phyloP scores from a whole-genome alignment of 2,888 invertebrate species.

The Lamellibrachia satsuma region DNA sequence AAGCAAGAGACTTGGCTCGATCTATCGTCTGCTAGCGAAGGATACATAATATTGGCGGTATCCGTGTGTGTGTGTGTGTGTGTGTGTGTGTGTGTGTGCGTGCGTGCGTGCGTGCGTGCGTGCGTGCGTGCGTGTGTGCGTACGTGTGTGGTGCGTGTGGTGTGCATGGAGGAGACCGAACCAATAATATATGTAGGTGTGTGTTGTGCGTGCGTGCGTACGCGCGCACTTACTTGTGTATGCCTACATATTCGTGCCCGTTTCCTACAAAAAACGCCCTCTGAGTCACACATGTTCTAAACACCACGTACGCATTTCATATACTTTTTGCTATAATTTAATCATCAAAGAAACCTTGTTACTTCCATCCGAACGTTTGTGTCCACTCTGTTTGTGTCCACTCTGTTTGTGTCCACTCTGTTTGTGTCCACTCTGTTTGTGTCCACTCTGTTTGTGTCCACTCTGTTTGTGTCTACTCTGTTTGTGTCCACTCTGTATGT shows the following conservation, averaged over 20 bases:
- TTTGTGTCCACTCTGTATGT: too few species aligned
- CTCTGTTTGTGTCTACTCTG: not conserved
- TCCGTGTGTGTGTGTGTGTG: not conserved
- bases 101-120: not conserved
- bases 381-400: not conserved
- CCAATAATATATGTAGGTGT: too few species aligned
- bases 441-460: not conserved
- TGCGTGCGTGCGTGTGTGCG: not conserved
- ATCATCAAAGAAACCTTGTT: not conserved
- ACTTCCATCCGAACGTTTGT: not conserved
- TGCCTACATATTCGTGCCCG: too few species aligned
- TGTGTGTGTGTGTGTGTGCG: not conserved
- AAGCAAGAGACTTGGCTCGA: not conserved
- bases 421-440: not conserved
- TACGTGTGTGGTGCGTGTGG: not conserved
- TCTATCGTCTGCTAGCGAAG: not conserved
- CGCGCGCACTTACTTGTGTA: not conserved
- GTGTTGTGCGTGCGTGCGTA: not conserved
- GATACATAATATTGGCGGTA: not conserved
- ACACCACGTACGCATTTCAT: not conserved
- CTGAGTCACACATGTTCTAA: not conserved
- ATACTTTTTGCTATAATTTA: not conserved
- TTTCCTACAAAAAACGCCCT: not conserved
- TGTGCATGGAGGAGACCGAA: too few species aligned
- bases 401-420: not conserved